Conservation (phyloP, 2,888 invertebrate species). For the Melangyna quadrimaculata region DNA sequence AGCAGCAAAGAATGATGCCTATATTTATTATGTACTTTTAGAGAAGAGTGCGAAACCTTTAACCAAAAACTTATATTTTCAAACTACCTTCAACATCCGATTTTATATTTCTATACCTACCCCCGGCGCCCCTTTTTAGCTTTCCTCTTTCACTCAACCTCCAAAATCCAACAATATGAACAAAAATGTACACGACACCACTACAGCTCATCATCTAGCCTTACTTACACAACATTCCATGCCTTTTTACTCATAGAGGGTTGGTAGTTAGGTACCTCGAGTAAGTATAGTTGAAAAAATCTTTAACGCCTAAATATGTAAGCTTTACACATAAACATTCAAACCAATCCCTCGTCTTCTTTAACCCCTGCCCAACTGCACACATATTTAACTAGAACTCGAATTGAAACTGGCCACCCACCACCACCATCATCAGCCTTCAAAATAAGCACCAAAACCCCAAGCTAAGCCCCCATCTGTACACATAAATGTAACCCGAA, state of each 20-base stretch:
- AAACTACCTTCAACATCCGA: slow-evolving; percentile 62
- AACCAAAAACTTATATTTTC: slow-evolving; percentile 71
- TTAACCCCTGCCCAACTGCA: background rate
- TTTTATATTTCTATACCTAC: slow-evolving; percentile 24
- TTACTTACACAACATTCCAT: slow-evolving; percentile 64
- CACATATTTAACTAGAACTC: slow-evolving; percentile 5
- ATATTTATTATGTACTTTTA: slow-evolving; percentile 56
- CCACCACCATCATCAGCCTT: background rate
- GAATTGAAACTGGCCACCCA: background rate
- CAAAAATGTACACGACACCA: slow-evolving; percentile 24
- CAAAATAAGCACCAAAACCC: slow-evolving; percentile 2
- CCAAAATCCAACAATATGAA: background rate
- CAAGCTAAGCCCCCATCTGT: background rate
- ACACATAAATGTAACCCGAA: slow-evolving; percentile 66
- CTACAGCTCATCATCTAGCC: slow-evolving; percentile 52
- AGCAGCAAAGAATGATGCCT: slow-evolving; percentile 29
- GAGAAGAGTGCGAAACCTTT: slow-evolving; percentile 58
- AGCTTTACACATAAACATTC: slow-evolving; percentile 70
- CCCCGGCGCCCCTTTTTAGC: background rate
- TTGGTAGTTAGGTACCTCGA: too few relatives aligned
- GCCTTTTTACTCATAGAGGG: slow-evolving; percentile 39
- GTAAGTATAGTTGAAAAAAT: slow-evolving; percentile 49
- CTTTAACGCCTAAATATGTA: slow-evolving; percentile 71
- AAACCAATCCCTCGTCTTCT: slow-evolving; percentile 34
- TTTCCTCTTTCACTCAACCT: background rate